Evolutionary conservation across 92 coral and sea anemone species (phyloP), one percentile per base, ranked within the genome.

Genomic region (Zoanthus gigantus): DNA sequence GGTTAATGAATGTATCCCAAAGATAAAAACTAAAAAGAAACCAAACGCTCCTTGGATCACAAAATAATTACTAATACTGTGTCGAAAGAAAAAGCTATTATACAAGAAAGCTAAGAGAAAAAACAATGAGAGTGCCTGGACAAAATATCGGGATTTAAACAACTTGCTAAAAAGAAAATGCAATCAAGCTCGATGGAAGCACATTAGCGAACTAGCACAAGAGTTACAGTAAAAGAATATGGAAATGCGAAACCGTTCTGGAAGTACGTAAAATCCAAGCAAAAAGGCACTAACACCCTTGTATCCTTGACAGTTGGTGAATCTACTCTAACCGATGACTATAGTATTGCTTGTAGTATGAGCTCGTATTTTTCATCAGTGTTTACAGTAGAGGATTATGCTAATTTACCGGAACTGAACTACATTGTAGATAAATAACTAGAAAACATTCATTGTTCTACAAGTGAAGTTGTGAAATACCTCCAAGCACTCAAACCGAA

Each of bases 11-110:
- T 92, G 90, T 34, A 88, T 88, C 44, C 92, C 94, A 8, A 88
- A 92, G 85, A 56, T 16, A 52, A 84, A 72, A 34, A 14, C 32
- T 17, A 87, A 78, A 67, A 92, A 83, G 53, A 87, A 78, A 58
- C 29, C 42, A 23, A 71, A 75, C 61, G 77, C 86, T 28, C 95
- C 91, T 72, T 92, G 93, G 92, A 92, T 92, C 16, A 66, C 91
- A 6, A 74, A 85, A 81, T 89, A 82, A 11, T 84, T 86, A 37
- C 77, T 86, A 50, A 29, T 14, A 76, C 68, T 92, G 8, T 89
- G 92, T 72, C 77, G 87, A 57, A 86, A 92, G 76, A 90, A 87
- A 78, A 87, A 72, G 69, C 80, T 75, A 42, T 68, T 85, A 9
- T 89, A 83, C 65, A 86, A 76, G 54, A 89, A 76, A 77, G 89